These are phyloP conservation scores for Mareca penelope DNA, from an alignment of 2,797 vertebrate genomes.

Conservation along the genomic window DNA sequence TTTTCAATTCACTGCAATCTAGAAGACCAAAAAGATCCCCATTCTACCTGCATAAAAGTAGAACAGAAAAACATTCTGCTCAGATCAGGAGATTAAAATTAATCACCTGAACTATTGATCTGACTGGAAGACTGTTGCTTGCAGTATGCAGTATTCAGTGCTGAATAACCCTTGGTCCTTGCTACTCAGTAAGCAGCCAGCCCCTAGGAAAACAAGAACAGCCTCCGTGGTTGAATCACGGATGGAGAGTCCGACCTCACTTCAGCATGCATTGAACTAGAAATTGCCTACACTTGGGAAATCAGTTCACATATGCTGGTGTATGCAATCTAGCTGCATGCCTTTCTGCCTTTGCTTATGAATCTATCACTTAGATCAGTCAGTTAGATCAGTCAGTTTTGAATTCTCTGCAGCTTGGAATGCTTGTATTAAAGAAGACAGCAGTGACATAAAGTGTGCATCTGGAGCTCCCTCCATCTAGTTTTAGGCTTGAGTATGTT, in stretches of 20 bases:
- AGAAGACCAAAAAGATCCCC: not conserved
- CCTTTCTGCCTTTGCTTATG: not conserved
- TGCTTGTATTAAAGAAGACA: not conserved
- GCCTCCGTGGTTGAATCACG: not conserved
- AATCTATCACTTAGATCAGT: not conserved
- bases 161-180: not conserved
- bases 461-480: not conserved
- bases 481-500: not conserved
- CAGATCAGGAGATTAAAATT: not conserved
- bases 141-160: not conserved
- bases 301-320: not conserved
- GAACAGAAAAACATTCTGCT: not conserved
- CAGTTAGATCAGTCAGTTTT: not conserved
- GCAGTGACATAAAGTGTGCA: not conserved
- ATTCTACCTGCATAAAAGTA: not conserved
- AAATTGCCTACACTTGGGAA: not conserved
- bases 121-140: not conserved
- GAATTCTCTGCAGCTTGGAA: not conserved
- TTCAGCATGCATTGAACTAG: not conserved
- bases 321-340: not conserved
- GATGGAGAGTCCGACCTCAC: not conserved
- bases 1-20: not conserved
- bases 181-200: not conserved
- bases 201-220: not conserved
- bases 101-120: not conserved